Evolutionary conservation across 2,888 invertebrate species (phyloP).

Genomic region (Oscheius sp.): DNA sequence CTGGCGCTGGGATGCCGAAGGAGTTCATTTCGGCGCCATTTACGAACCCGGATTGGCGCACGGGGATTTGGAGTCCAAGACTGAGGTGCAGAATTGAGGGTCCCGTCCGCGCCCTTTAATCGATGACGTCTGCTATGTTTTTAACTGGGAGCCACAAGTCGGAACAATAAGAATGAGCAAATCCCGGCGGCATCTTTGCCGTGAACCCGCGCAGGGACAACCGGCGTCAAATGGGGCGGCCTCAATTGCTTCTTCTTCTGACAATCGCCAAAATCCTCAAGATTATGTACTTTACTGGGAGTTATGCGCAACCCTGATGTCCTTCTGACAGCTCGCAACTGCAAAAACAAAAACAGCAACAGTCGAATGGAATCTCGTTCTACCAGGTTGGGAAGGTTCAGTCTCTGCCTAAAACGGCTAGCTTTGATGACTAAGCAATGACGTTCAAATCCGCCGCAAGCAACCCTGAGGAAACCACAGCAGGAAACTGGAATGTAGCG

Average conservation of each 20-base stretch:
- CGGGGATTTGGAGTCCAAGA: constrained; percentile 21
- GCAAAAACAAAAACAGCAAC: neutral
- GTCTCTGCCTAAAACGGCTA: neutral
- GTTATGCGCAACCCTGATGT: neutral
- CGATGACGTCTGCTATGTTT: constrained; percentile 30
- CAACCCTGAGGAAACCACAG: constrained; percentile 15
- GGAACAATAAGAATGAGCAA: constrained; percentile 24
- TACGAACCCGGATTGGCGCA: constrained; percentile 24
- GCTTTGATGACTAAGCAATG: neutral
- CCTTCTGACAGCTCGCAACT: too few relatives aligned
- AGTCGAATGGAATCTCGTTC: neutral
- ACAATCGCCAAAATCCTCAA: neutral
- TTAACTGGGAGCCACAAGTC: constrained; percentile 28
- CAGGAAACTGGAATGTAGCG: constrained; percentile 27
- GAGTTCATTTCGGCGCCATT: constrained; percentile 19
- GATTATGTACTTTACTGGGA: neutral
- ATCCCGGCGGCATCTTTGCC: constrained; percentile 18
- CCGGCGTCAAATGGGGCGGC: neutral
- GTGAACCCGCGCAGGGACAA: neutral
- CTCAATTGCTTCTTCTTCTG: constrained; percentile 10
- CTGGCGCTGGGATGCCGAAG: neutral
- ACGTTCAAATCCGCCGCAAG: constrained; percentile 1
- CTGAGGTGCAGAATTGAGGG: constrained; percentile 17
- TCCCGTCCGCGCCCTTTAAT: constrained; percentile 28
- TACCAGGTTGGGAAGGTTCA: neutral